phyloP scores from a whole-genome alignment of 2,113 vertebrate species.

The Dinomys branickii region DNA sequence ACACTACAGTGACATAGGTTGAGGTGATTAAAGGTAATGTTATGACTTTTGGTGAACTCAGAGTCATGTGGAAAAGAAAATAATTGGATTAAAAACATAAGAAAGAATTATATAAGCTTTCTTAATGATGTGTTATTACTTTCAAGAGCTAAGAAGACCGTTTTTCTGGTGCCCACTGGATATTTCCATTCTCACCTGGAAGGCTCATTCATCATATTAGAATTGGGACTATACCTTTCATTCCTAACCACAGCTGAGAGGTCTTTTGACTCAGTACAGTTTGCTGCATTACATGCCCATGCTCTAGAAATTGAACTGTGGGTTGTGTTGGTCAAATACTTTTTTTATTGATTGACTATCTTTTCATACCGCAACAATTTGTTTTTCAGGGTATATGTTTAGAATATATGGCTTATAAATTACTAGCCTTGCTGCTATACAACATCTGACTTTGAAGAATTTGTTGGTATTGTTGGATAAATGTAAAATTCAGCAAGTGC shows the following conservation, averaged over 20 bases:
- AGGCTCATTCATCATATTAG: neutral
- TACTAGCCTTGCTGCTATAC: neutral
- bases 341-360: neutral
- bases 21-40: neutral
- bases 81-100: neutral
- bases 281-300: neutral
- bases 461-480: neutral
- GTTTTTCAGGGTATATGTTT: neutral
- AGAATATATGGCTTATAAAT: neutral
- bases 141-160: neutral
- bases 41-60: neutral
- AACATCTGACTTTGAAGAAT: neutral
- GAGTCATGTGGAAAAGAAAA: neutral
- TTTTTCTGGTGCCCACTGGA: neutral
- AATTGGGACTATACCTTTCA: neutral
- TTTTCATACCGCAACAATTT: neutral
- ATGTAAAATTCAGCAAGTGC: neutral
- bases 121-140: neutral
- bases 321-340: neutral
- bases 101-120: constrained; percentile 12
- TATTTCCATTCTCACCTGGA: neutral
- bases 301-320: neutral
- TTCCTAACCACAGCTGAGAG: neutral
- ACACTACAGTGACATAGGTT: neutral
- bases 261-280: neutral